These are phyloP conservation scores for Mormyrus lacerda DNA, from an alignment of 2,113 vertebrate species.

Conservation along the genomic window DNA sequence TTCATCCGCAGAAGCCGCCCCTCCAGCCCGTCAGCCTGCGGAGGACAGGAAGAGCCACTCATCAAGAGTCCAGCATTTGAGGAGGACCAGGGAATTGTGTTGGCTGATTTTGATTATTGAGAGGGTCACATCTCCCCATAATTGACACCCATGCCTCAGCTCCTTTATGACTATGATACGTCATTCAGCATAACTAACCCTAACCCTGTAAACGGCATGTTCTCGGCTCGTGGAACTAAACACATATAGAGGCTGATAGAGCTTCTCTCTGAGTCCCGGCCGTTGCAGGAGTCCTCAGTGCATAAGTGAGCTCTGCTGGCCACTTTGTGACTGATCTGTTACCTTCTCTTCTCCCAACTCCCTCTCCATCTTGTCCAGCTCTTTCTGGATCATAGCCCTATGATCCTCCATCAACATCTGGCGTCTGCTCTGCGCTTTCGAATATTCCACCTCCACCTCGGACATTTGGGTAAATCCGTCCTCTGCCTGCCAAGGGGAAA, in stretches of 20 bases:
- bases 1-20: constrained; percentile 50
- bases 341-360: constrained; percentile 42
- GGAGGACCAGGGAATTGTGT: no score
- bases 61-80: no score
- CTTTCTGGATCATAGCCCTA: constrained; percentile 57
- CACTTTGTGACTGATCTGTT: not conserved
- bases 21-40: constrained; percentile 42
- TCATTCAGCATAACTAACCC: not conserved
- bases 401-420: constrained; percentile 61
- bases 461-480: constrained; percentile 30
- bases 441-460: constrained; percentile 49
- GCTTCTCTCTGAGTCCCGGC: not conserved
- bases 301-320: no score
- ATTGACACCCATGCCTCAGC: not conserved
- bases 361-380: constrained; percentile 59
- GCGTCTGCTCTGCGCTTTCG: constrained; percentile 57
- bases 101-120: no score
- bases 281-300: not conserved
- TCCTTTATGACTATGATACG: not conserved
- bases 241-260: not conserved
- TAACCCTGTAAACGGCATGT: not conserved
- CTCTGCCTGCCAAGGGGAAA: constrained; percentile 37
- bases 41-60: not conserved
- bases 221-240: not conserved
- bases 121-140: no score